Evolutionary conservation across 2,113 vertebrate genomes (phyloP).

Genomic region (Gnathonemus longibarbis): DNA sequence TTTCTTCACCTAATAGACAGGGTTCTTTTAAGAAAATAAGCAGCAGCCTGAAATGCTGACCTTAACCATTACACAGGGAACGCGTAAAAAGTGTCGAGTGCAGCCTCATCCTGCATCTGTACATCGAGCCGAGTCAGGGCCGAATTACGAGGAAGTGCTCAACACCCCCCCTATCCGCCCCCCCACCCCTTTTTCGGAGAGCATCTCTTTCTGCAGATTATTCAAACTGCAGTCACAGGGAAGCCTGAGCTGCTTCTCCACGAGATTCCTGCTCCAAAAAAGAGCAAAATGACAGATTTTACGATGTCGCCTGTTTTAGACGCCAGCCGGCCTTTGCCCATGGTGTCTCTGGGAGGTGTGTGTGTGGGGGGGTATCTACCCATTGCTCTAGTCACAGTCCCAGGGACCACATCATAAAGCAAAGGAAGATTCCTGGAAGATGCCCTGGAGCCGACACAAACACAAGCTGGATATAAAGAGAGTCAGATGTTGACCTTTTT

Average conservation of each 20-base stretch:
- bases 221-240: not conserved
- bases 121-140: not conserved
- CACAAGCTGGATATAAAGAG: not conserved
- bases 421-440: not conserved
- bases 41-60: not conserved
- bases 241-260: not conserved
- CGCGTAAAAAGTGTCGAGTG: not conserved
- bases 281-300: not conserved
- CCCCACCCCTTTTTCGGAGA: not conserved
- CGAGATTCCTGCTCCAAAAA: not conserved
- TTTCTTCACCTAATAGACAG: not conserved
- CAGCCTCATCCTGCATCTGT: not conserved
- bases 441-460: not conserved
- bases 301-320: not conserved
- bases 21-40: not conserved
- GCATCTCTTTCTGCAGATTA: not conserved
- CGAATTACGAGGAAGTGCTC: not conserved
- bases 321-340: not conserved
- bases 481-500: conserved; percentile 14
- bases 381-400: not conserved
- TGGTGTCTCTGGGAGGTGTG: not conserved
- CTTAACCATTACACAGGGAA: not conserved
- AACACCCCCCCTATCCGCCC: no score
- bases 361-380: not conserved
- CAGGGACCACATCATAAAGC: not conserved